A percentile compares a stretch with the other conserved stretches of the same genome.
Conservation (phyloP, 2,888 invertebrate genomes). For the Dioctria rufipes region DNA sequence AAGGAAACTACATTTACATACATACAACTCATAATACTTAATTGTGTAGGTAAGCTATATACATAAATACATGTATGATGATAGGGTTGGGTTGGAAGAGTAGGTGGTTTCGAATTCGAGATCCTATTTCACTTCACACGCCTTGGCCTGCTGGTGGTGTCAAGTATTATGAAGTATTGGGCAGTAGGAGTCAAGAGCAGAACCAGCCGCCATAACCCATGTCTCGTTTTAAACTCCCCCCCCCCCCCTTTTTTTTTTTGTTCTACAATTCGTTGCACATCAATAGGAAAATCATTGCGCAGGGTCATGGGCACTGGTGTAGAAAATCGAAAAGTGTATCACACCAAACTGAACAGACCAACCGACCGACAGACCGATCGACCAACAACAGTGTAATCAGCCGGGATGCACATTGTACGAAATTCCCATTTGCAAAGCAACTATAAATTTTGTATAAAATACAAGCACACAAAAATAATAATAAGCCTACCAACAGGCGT, state of each 20-base stretch:
- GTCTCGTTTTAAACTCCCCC: conserved; percentile 46
- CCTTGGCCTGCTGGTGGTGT: not conserved
- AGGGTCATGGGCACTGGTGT: conserved; percentile 57
- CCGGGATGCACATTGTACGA: not conserved
- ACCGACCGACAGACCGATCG: not conserved
- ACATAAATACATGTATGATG: too few species aligned
- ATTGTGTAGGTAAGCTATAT: too few species aligned
- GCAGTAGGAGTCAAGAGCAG: conserved; percentile 36
- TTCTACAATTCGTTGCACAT: conserved; percentile 54
- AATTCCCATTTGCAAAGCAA: not conserved
- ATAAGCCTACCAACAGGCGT: too few species aligned
- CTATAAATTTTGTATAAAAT: conserved; percentile 16
- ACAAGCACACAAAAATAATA: not conserved
- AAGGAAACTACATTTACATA: too few species aligned
- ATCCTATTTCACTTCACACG: conserved; percentile 12
- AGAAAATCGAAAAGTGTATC: conserved; percentile 25
- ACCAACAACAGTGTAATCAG: not conserved
- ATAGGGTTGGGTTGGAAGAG: too few species aligned
- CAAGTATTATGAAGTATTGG: conserved; percentile 22
- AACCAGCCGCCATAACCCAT: conserved; percentile 47
- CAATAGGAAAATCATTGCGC: conserved; percentile 59
- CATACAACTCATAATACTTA: too few species aligned
- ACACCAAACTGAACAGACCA: not conserved
- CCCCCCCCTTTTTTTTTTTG: conserved; percentile 46
- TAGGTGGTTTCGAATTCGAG: not conserved